Percentiles rank a stretch among this genome's conserved stretches.
phyloP scores from a whole-genome alignment of 2,888 invertebrate species.

The Cheilosia grossa region DNA sequence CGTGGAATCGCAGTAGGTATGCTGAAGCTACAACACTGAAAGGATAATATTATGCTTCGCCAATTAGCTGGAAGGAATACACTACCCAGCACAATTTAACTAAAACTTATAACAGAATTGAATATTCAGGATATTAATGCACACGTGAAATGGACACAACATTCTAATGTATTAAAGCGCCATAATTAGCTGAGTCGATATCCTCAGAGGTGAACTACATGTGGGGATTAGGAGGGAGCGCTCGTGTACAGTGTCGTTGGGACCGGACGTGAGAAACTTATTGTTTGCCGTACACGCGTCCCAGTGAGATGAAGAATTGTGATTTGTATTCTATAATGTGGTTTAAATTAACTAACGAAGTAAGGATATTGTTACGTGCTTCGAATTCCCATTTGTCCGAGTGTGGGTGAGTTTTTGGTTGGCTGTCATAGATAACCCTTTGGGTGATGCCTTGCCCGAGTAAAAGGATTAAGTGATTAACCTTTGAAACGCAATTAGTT shows the following conservation, averaged over 20 bases:
- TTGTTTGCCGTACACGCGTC: constrained; percentile 15
- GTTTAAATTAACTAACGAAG: constrained; percentile 22
- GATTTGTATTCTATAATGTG: constrained; percentile 32
- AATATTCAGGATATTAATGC: constrained; percentile 3
- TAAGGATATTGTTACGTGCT: constrained; percentile 39
- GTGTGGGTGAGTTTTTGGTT: not conserved
- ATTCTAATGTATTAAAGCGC: constrained; percentile 11
- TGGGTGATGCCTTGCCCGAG: not conserved
- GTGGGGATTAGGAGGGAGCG: constrained; percentile 17
- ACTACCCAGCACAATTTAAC: not conserved
- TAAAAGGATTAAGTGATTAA: constrained; percentile 48
- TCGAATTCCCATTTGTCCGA: constrained; percentile 24
- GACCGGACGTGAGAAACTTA: constrained; percentile 25
- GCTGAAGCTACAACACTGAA: not conserved
- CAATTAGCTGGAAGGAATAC: constrained; percentile 6
- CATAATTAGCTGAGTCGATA: constrained; percentile 35
- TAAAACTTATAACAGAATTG: constrained; percentile 4
- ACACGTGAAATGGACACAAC: not conserved
- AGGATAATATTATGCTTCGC: constrained; percentile 34
- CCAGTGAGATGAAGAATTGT: constrained; percentile 19
- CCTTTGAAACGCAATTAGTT: constrained; percentile 32
- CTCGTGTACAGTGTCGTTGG: not conserved
- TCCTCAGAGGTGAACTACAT: constrained; percentile 17
- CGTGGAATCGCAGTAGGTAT: not conserved
- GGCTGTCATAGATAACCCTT: not conserved